Percentiles rank a stretch among this genome's conserved stretches.
Conservation (phyloP, 1,140 invertebrate genomes). For the Leptopilina boulardi region DNA sequence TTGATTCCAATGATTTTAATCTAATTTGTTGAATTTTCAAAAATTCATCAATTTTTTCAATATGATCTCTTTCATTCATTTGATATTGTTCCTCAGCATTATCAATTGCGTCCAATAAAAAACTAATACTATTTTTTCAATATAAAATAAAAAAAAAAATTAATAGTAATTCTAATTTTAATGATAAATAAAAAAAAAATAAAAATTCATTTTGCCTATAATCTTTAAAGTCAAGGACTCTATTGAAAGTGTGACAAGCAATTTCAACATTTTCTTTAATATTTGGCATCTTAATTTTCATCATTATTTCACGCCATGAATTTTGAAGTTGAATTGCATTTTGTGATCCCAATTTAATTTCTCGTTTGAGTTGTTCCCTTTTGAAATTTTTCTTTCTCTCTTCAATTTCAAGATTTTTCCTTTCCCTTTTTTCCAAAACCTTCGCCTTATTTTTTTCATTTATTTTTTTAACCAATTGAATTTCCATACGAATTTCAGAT, state of each 20-base stretch:
- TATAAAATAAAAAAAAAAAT: neutral
- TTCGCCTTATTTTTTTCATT: conserved; percentile 9
- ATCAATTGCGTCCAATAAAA: conserved; percentile 60
- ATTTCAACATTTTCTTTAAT: conserved; percentile 60
- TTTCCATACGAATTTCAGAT: neutral
- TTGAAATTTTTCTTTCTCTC: conserved; percentile 47
- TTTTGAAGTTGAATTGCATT: conserved; percentile 52
- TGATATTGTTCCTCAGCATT: conserved; percentile 60
- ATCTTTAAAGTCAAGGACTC: conserved; percentile 66
- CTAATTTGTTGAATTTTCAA: conserved; percentile 52
- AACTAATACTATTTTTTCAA: conserved; percentile 55
- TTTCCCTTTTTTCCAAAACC: conserved; percentile 35
- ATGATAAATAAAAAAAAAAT: conserved; percentile 1
- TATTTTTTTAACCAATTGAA: conserved; percentile 12
- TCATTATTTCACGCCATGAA: conserved; percentile 62
- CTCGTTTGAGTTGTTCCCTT: conserved; percentile 53
- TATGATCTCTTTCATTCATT: conserved; percentile 51
- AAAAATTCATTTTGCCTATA: conserved; percentile 56
- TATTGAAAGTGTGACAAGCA: conserved; percentile 64
- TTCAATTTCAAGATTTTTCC: neutral
- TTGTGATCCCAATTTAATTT: conserved; percentile 53
- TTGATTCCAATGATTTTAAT: conserved; percentile 35
- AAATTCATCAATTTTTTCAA: conserved; percentile 60
- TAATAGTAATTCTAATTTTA: conserved; percentile 10
- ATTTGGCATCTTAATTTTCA: conserved; percentile 55